Percentiles rank a stretch among this genome's conserved stretches.
Evolutionary conservation across 2,113 vertebrate genomes (phyloP).

Genomic region (Calypte anna): DNA sequence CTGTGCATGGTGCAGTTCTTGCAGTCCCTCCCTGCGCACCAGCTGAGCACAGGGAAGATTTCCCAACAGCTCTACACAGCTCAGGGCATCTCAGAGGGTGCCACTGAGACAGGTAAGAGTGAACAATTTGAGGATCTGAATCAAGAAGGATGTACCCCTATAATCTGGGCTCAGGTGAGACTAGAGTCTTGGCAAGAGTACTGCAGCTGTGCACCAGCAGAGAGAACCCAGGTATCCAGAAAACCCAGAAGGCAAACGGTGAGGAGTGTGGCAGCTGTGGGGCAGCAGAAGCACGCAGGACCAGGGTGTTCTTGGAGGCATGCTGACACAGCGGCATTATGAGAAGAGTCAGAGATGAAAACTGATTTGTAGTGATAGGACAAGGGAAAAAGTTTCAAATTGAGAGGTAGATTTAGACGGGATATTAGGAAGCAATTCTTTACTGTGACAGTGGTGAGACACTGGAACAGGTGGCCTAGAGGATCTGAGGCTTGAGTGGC

Average conservation of each 20-base stretch:
- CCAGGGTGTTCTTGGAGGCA: not conserved
- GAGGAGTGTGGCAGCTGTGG: not conserved
- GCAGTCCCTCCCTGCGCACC: not conserved
- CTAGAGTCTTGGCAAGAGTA: not conserved
- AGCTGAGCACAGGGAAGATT: not conserved
- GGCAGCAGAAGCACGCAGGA: fast-evolving
- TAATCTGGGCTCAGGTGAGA: not conserved
- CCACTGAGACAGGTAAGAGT: not conserved
- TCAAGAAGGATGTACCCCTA: not conserved
- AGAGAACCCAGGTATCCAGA: not conserved
- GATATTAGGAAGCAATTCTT: no score
- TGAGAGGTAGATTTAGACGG: no score
- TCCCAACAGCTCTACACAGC: not conserved
- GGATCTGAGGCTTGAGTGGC: no score
- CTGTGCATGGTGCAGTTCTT: no score
- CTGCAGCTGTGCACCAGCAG: fast-evolving
- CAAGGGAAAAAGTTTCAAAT: no score
- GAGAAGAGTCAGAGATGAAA: not conserved
- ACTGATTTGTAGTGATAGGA: no score
- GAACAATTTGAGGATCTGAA: not conserved
- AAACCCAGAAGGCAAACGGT: not conserved
- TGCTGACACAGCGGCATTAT: not conserved
- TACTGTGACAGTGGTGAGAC: no score
- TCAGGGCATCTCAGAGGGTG: not conserved
- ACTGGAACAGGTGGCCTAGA: no score